Evolutionary conservation across 37 sponge, comb jelly and placozoan genomes (phyloP).

Genomic region (Aphrocallistes beatrix): DNA sequence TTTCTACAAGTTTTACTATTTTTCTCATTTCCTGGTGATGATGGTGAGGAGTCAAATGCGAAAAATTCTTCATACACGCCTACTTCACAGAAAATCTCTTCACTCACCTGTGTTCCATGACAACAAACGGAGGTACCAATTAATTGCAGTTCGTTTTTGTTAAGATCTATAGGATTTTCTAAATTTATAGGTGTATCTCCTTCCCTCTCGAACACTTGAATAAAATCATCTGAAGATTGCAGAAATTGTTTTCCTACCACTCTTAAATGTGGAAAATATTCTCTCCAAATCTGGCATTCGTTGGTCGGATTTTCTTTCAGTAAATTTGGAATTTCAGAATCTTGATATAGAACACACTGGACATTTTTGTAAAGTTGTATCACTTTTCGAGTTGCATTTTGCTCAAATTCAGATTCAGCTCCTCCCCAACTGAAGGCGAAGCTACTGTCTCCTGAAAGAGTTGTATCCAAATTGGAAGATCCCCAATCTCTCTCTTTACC

Average conservation of each 20-base stretch:
- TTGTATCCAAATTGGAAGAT: not conserved
- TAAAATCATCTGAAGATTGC: not conserved
- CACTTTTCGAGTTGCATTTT: not conserved
- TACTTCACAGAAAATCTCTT: not conserved
- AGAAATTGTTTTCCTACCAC: not conserved
- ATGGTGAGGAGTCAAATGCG: conserved; percentile 1
- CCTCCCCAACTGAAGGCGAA: not conserved
- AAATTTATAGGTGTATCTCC: not conserved
- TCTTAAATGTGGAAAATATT: conserved; percentile 7
- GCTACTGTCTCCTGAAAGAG: not conserved
- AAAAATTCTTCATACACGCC: conserved; percentile 7
- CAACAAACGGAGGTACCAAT: not conserved
- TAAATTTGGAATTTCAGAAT: not conserved
- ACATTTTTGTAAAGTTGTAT: not conserved
- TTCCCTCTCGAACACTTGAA: not conserved
- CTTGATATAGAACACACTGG: not conserved
- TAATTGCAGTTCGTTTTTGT: not conserved
- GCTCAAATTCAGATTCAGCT: not conserved
- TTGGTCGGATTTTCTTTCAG: not conserved
- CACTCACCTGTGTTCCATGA: not conserved
- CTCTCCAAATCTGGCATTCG: not conserved
- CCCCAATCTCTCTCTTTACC: not conserved
- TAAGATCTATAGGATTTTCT: not conserved
- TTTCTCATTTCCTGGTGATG: not conserved
- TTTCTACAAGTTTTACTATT: not conserved